Evolutionary conservation across 2,113 vertebrate species (phyloP).

Genomic region (Albula goreensis): DNA sequence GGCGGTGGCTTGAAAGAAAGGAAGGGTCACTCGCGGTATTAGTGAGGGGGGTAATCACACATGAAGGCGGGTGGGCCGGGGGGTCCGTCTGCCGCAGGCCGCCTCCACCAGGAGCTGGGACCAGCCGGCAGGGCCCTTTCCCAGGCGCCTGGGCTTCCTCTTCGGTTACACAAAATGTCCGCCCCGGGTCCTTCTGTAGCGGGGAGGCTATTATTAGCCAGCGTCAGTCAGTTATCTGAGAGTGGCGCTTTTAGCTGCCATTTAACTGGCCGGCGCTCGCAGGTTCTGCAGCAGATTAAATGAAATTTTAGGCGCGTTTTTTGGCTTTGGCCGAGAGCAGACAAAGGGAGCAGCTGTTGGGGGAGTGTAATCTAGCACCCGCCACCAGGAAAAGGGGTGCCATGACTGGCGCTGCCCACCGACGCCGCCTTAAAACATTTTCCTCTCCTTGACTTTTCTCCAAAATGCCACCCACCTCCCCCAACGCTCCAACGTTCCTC

Average conservation of each 20-base stretch:
- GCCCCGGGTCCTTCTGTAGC: constrained; percentile 53
- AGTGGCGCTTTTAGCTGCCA: constrained; percentile 84
- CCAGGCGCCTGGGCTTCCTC: constrained; percentile 63
- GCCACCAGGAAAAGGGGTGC: constrained; percentile 44
- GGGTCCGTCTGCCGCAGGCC: constrained; percentile 45
- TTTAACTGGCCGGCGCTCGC: constrained; percentile 81
- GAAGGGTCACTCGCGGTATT: constrained; percentile 61
- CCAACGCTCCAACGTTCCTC: neutral
- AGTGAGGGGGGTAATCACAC: constrained; percentile 63
- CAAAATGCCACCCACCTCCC: neutral
- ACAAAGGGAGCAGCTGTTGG: constrained; percentile 85
- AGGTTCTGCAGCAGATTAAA: constrained; percentile 83
- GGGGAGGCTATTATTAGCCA: constrained; percentile 80
- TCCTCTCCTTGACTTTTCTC: neutral
- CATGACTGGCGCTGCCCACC: constrained; percentile 10
- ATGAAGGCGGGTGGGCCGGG: constrained; percentile 57
- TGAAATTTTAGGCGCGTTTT: constrained; percentile 88
- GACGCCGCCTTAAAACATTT: no score
- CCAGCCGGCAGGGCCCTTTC: constrained; percentile 56
- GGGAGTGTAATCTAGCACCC: constrained; percentile 77
- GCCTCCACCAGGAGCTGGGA: constrained; percentile 54
- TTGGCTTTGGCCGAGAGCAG: constrained; percentile 71
- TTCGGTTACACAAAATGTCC: constrained; percentile 83
- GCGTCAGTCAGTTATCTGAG: constrained; percentile 83
- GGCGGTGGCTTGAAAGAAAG: constrained; percentile 37